Base-by-base conservation (phyloP, 2,113 vertebrate species). In the Ploceus nigricollis region DNA sequence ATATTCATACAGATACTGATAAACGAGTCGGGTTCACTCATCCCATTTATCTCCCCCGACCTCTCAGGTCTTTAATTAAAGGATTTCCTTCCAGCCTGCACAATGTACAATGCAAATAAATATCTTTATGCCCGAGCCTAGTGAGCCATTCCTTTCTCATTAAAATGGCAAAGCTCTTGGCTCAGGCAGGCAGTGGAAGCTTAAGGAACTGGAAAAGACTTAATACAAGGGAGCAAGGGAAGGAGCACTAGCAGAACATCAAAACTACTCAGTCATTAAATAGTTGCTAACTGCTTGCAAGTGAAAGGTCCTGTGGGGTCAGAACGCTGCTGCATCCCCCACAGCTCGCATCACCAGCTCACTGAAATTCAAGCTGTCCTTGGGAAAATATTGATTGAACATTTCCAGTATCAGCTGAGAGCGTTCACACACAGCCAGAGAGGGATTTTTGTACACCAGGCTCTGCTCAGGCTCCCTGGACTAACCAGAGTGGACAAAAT, bases 91-190 rank as follows among this genome's bases (percentile, higher is more conserved):
- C 50, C 72, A 94, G 69, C 54, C 61, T n/a, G 27, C 39, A 70
- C 5, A 15, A 35, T 16, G 14, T 22, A 45, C 45, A 73, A 56
- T 16, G 27, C 56, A 81, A 83, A 91, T 53, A 82, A 94, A 87
- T 63, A 54, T 45, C 73, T 81, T 79, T 44, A 63, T 86, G 50
- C 64, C 63, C 4, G 0, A 42, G 35, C 18, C 51, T 40, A 75
- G 45, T 0, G 2, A 94, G 42, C 50, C 57, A 15, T 94, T 76
- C 53, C 33, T 86, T 79, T 70, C 92, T 94, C 82, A 89, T 94
- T 92, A 96, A 96, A 97, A 93, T 35, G 37, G 76, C 39, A 92
- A 95, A 94, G 44, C 53, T 86, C 66, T 71, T 66, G 87, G 85
- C 76, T 96, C 31, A 28, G 31, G 53, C 68, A 76, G 76, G 72